These are phyloP conservation scores for Clostera curtula DNA, from an alignment of 2,888 invertebrate species.

Conservation along the genomic window DNA sequence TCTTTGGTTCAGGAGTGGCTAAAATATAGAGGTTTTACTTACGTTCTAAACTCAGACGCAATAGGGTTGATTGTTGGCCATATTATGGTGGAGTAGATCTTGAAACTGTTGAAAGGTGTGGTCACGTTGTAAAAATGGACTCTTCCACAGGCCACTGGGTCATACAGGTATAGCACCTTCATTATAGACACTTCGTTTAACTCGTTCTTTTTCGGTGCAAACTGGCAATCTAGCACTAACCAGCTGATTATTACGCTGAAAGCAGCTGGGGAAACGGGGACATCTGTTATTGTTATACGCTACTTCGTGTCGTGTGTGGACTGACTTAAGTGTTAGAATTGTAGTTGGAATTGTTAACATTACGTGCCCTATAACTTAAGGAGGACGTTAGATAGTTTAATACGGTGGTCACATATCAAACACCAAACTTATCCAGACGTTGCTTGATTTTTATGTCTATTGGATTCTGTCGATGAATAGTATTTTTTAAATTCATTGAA, in stretches of 20 bases:
- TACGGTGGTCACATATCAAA: too few species aligned
- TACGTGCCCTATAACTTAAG: too few species aligned
- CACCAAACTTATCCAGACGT: too few species aligned
- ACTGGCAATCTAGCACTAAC: slow-evolving; percentile 41
- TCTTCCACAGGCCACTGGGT: slow-evolving; percentile 47
- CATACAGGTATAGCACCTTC: slow-evolving; percentile 56
- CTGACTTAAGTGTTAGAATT: too few species aligned
- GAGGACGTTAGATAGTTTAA: too few species aligned
- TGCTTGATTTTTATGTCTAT: too few species aligned
- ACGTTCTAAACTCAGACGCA: slow-evolving; percentile 46
- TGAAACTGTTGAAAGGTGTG: slow-evolving; percentile 7
- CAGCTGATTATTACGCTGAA: slow-evolving; percentile 39
- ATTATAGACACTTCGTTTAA: slow-evolving; percentile 50
- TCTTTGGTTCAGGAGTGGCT: too few species aligned
- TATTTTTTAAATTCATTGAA: too few species aligned
- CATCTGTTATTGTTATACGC: neutral
- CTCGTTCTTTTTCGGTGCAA: slow-evolving; percentile 33
- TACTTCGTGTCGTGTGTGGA: too few species aligned
- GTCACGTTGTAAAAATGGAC: slow-evolving; percentile 54
- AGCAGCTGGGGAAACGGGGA: slow-evolving; percentile 27
- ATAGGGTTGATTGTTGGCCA: slow-evolving; percentile 45
- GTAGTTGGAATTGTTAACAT: too few species aligned
- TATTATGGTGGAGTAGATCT: slow-evolving; percentile 29
- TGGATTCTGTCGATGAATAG: too few species aligned
- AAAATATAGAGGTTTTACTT: slow-evolving; percentile 8